Conservation (phyloP, 2,113 vertebrate species). For the Sialia sialis region DNA sequence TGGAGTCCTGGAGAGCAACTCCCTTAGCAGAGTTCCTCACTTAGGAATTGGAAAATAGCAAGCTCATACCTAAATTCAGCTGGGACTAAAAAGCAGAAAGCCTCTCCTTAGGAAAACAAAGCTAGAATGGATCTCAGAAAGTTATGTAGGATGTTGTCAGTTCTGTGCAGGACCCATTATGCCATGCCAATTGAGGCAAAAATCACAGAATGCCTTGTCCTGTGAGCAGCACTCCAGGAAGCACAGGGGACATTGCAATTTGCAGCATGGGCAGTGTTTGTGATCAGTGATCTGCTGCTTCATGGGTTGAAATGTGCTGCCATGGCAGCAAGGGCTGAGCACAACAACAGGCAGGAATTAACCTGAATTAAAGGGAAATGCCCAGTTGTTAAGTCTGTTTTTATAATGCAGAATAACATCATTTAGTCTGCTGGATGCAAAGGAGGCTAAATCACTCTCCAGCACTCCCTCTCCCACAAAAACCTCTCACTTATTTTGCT, state of each 20-base stretch:
- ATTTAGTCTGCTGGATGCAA: not conserved
- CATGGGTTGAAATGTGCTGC: not conserved
- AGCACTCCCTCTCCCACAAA: not conserved
- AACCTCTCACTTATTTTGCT: not conserved
- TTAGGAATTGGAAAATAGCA: not conserved
- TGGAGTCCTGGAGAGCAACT: not conserved
- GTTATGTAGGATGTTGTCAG: not conserved
- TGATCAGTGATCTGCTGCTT: not conserved
- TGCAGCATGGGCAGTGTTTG: rapidly evolving
- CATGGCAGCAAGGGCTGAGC: not conserved
- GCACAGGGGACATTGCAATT: rapidly evolving
- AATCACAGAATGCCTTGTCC: not conserved
- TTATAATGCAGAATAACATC: not conserved
- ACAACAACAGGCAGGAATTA: not conserved
- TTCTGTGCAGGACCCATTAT: not conserved
- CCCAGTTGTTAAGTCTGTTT: not conserved
- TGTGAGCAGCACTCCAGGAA: not conserved
- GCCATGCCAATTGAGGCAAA: not conserved
- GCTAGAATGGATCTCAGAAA: not conserved
- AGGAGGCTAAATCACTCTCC: not conserved
- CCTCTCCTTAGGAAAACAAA: not conserved
- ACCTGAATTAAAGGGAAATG: not conserved
- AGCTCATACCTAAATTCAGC: not conserved
- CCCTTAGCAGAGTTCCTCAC: not conserved
- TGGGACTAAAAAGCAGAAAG: not conserved